Evolutionary conservation across 2,113 vertebrate species (phyloP).

Genomic region (Melanerpes aurifrons): DNA sequence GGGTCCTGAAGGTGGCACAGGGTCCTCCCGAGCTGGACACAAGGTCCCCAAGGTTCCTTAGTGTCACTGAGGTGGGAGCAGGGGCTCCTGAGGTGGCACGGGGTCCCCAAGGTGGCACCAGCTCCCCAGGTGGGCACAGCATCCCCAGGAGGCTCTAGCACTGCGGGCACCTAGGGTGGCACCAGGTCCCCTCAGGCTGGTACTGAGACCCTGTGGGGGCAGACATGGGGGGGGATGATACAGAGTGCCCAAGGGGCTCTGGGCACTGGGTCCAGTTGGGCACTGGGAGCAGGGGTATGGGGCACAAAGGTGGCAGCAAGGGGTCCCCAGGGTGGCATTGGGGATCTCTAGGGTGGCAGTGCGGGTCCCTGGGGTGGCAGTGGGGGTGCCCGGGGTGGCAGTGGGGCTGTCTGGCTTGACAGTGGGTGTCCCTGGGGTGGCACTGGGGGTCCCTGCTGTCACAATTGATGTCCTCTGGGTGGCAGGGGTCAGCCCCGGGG

Average conservation of each 20-base stretch:
- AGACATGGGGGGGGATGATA: background rate
- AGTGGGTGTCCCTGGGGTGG: background rate
- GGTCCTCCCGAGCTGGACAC: background rate
- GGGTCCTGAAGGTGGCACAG: too few species aligned
- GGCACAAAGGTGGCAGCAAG: background rate
- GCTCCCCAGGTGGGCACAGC: background rate
- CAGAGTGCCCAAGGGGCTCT: background rate
- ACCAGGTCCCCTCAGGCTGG: background rate
- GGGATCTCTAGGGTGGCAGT: too few species aligned
- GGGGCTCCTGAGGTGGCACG: background rate
- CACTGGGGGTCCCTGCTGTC: background rate
- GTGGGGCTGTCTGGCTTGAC: background rate
- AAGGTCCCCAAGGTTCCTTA: too few species aligned
- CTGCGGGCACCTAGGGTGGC: background rate
- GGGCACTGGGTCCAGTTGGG: background rate
- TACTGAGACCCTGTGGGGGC: background rate
- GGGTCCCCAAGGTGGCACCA: background rate
- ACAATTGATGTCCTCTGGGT: background rate
- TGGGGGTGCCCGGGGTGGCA: too few species aligned
- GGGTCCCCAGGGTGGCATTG: background rate
- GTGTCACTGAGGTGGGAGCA: too few species aligned
- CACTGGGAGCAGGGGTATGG: background rate
- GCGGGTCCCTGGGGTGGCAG: background rate
- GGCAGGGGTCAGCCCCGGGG: too few species aligned
- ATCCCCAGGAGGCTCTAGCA: background rate